Evolutionary conservation across 2,888 invertebrate species (phyloP), one percentile per base, ranked within the genome.

Genomic region (Colostygia pectinataria): DNA sequence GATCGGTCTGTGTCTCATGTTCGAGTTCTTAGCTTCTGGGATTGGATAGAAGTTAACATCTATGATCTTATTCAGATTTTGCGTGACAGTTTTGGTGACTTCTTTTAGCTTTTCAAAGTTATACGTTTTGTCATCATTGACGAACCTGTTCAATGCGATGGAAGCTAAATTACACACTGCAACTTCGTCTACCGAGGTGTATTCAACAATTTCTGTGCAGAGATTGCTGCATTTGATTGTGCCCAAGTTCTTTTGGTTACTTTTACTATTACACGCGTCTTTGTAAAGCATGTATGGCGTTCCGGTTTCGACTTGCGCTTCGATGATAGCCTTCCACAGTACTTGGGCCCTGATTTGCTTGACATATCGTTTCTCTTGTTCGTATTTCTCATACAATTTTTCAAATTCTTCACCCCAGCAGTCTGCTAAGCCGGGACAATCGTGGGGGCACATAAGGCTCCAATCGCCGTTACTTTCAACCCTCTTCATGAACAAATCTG

Each of bases 121-220:
- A 70, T 93, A 99, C 0, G 92, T 94, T 74, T 93, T 94, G 49
- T 95, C 93, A 0, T 92, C 80, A 67, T 92, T 93, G 0, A 99
- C 97, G 88, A 96, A 99, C 94, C 96, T 97, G 80, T 98, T 98
- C 1, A 99, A 91, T 1, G 99, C 99, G 66, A 99, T 94, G 0
- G 99, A 99, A 0, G 99, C 99, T 71, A 99, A 91, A 89, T 99
- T 99, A 80, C 99, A 99, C 0, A 99, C 99, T 4, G 99, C 99
- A 23, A 98, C 94, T 92, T 99, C 99, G 83, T 98, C 97, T 1
- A 94, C 85, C 8, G 97, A 93, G 1, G 97, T 97, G 80, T 98
- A 99, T 79, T 99, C 97, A 0, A 99, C 94, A 62, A 99, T 97
- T 92, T 99, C 99, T 0, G 99, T 99, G 78, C 99, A 99, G 25